phyloP scores from a whole-genome alignment of 2,797 vertebrate species.

The Carduelis carduelis region DNA sequence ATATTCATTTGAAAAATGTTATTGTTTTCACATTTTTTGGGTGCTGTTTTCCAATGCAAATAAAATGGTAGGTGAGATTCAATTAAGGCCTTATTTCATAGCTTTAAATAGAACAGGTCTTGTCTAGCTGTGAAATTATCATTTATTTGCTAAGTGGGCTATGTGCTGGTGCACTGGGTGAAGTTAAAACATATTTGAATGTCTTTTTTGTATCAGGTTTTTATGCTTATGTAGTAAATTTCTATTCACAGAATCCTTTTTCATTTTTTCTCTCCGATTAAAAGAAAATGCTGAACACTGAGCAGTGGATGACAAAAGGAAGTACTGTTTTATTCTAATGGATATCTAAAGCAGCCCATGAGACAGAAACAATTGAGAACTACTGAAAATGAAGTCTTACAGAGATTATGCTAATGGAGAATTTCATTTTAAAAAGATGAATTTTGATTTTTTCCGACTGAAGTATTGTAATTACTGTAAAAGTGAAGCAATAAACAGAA shows the following conservation, averaged over 20 bases:
- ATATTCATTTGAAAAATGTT: neutral
- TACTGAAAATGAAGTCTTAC: neutral
- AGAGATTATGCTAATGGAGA: neutral
- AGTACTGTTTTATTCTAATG: neutral
- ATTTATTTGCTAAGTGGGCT: neutral
- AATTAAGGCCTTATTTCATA: neutral
- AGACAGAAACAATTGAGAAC: neutral
- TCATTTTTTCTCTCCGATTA: neutral
- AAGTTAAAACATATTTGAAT: neutral
- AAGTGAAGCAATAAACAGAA: neutral
- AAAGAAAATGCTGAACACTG: neutral
- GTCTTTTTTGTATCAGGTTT: neutral
- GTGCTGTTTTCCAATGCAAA: neutral
- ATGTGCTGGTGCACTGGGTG: neutral
- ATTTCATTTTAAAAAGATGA: neutral
- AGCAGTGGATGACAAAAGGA: neutral
- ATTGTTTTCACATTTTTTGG: neutral
- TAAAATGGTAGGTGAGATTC: neutral
- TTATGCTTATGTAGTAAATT: neutral
- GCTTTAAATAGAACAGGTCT: neutral
- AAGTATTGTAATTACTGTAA: neutral
- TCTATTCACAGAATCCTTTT: neutral
- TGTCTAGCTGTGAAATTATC: neutral
- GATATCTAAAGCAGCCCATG: neutral
- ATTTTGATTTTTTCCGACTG: neutral